Base-by-base conservation (phyloP, 2,113 vertebrate genomes). In the Stictonetta naevosa region DNA sequence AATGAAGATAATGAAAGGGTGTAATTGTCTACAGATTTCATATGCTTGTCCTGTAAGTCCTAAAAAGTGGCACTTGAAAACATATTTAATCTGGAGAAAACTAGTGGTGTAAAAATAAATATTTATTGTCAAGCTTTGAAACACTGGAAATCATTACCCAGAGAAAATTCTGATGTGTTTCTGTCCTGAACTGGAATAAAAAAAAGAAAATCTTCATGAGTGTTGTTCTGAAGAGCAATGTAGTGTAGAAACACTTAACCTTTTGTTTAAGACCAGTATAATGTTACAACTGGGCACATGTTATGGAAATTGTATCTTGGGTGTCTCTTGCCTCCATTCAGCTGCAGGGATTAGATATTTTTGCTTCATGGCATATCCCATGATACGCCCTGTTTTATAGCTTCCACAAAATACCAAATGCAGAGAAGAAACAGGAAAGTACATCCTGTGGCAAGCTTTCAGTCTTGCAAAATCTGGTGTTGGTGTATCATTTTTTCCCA, bases 161-260 rank as follows among this genome's bases (percentile, higher is more conserved):
- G 11, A 74, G 68, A 80, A 86, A 93, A 83, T 46, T 36, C 59
- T 74, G 63, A 26, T 92, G 36, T n/a, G 17, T 63, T 95, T 89
- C 81, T 92, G 28, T 83, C 64, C 66, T 59, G 46, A 78, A 59
- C 12, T 38, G 46, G 80, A 84, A 75, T 74, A 19, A 77, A 83
- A 86, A 69, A 74, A 33, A 74, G 76, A 83, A 86, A 86, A 59
- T 55, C 34, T 10, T 55, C 58, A 44, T 90, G 72, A 86, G 52
- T 10, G 52, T 29, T 81, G 33, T 42, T 55, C n/a, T 67, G 59
- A 62, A 46, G n/a, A 59, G 7, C 28, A 14, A 7, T 33, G 42
- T 34, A 52, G 25, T 59, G 23, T 28, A 86, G 55, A 62, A 83
- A 67, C 67, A 48, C 16, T 73, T 52, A 48, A 52, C 31, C 8